Percentiles rank a stretch among this genome's conserved stretches.
phyloP scores from a whole-genome alignment of 2,888 invertebrate species.

The Eupithecia abbreviata region DNA sequence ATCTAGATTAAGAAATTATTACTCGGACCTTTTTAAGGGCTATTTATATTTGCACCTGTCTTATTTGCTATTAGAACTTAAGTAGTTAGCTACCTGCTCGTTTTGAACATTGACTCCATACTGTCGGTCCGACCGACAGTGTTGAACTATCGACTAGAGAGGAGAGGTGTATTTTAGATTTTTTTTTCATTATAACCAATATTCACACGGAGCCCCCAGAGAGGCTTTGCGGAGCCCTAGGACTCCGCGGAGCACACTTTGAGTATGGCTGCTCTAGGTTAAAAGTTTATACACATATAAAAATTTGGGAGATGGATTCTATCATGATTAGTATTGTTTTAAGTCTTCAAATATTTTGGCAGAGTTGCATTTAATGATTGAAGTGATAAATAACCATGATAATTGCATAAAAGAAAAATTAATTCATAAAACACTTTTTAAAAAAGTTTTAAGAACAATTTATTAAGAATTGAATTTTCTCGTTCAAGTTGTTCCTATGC shows the following conservation, averaged over 20 bases:
- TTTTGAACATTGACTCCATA: too few species aligned
- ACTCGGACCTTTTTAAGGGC: conserved; percentile 6
- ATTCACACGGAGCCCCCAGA: too few species aligned
- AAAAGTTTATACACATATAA: not conserved
- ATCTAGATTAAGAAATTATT: conserved; percentile 10
- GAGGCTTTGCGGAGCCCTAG: too few species aligned
- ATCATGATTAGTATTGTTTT: not conserved
- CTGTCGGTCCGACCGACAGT: too few species aligned
- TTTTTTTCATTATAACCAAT: too few species aligned
- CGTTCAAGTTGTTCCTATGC: not conserved
- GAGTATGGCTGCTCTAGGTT: not conserved
- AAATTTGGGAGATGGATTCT: not conserved
- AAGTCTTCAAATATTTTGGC: not conserved
- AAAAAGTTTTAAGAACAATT: not conserved
- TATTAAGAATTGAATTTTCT: not conserved
- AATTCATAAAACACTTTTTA: too few species aligned
- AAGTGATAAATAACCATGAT: not conserved
- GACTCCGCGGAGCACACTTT: too few species aligned
- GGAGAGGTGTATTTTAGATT: too few species aligned
- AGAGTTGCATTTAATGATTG: not conserved
- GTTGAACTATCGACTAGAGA: too few species aligned
- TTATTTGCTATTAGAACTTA: conserved; percentile 7
- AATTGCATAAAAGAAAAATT: not conserved
- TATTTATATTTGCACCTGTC: conserved; percentile 6
- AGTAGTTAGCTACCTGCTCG: not conserved